These are phyloP conservation scores for Brenthis daphne DNA, from an alignment of 2,888 invertebrate species.

Conservation along the genomic window DNA sequence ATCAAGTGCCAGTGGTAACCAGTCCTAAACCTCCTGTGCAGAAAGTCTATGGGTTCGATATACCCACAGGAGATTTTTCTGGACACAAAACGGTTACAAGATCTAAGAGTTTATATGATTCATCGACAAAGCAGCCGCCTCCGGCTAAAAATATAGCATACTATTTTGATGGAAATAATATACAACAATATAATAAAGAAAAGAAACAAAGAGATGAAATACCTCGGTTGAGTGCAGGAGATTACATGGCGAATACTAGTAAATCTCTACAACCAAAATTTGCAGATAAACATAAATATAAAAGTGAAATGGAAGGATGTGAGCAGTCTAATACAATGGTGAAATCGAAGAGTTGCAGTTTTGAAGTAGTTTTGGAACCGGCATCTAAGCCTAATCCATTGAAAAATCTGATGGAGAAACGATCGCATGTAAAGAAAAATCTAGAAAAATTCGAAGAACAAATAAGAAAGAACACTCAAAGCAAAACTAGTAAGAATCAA, in stretches of 20 bases:
- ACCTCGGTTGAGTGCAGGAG: constrained; percentile 80
- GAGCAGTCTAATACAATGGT: constrained; percentile 67
- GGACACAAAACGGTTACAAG: constrained; percentile 75
- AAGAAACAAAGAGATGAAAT: constrained; percentile 80
- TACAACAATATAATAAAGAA: constrained; percentile 66
- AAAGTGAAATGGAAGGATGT: constrained; percentile 73
- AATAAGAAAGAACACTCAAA: constrained; percentile 71
- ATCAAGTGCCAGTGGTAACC: constrained; percentile 47
- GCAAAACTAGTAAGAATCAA: constrained; percentile 68
- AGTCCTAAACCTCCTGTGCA: constrained; percentile 55
- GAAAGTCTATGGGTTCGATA: constrained; percentile 70
- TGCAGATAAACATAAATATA: constrained; percentile 69
- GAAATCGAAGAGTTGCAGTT: constrained; percentile 78
- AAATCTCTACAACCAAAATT: constrained; percentile 75
- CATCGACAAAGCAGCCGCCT: constrained; percentile 59
- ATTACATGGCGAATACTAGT: constrained; percentile 77
- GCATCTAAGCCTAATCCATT: constrained; percentile 75
- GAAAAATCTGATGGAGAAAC: constrained; percentile 74
- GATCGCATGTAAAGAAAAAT: constrained; percentile 80
- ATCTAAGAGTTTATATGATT: constrained; percentile 74
- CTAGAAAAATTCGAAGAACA: constrained; percentile 83
- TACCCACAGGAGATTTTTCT: constrained; percentile 57
- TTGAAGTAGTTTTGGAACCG: constrained; percentile 77
- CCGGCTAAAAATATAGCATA: constrained; percentile 77
- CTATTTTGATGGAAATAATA: constrained; percentile 75